A percentile compares a stretch with the other conserved stretches of the same genome.
Evolutionary conservation across 2,113 vertebrate genomes (phyloP).

Genomic region (Chloroceryle aenea): DNA sequence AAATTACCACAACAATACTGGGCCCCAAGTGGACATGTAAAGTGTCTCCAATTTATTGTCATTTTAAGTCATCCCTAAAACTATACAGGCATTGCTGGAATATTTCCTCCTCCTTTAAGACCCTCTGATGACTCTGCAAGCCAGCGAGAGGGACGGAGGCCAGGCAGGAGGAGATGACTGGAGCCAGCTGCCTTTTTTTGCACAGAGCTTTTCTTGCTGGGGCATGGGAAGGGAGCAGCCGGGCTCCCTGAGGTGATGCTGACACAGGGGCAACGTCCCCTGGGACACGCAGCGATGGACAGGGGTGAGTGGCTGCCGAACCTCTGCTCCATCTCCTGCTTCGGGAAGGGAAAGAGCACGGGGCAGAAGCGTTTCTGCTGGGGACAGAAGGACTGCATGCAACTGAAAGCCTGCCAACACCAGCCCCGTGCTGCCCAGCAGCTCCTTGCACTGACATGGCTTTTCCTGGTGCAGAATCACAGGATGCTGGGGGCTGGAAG

Average conservation of each 20-base stretch:
- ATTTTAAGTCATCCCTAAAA: slow-evolving; percentile 11
- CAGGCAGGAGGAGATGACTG: neutral
- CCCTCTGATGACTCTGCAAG: neutral
- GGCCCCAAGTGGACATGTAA: neutral
- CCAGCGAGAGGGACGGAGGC: neutral
- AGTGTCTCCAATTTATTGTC: slow-evolving; percentile 15
- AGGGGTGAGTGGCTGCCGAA: neutral
- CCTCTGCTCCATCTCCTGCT: neutral
- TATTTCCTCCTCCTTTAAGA: neutral
- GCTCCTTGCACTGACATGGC: accelerated
- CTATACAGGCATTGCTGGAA: slow-evolving; percentile 6
- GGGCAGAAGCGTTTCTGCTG: neutral
- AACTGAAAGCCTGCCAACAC: accelerated
- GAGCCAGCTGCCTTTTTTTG: slow-evolving; percentile 33
- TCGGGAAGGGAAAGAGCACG: neutral
- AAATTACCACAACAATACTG: slow-evolving; percentile 27
- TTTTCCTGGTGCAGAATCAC: neutral
- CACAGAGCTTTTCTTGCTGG: neutral
- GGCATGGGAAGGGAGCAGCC: slow-evolving; percentile 39
- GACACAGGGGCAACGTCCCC: neutral
- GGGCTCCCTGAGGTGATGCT: neutral
- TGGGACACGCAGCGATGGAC: accelerated
- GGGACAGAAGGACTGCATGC: neutral
- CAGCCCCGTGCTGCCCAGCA: neutral
- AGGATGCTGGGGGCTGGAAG: neutral